Evolutionary conservation across 2,888 invertebrate species (phyloP).

Genomic region (Eubasilissa splendida): DNA sequence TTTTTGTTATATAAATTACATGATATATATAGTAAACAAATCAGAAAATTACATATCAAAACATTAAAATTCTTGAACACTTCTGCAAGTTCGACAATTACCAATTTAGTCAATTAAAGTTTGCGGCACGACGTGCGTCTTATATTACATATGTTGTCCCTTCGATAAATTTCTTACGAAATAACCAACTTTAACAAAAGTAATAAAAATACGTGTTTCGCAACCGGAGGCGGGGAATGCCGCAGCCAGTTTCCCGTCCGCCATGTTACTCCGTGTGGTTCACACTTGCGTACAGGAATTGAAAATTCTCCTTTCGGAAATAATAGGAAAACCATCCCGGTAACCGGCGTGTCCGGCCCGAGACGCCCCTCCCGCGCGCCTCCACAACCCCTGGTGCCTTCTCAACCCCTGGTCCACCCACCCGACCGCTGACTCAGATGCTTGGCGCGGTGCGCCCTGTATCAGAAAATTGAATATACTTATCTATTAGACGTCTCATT

Average conservation of each 20-base stretch:
- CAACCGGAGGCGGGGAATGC: neutral
- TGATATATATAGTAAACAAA: too few relatives aligned
- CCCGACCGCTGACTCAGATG: neutral
- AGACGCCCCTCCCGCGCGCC: slow-evolving; percentile 2
- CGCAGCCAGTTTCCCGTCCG: slow-evolving; percentile 1
- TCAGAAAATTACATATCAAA: too few relatives aligned
- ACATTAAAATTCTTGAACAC: too few relatives aligned
- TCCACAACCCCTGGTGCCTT: neutral
- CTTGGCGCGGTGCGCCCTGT: too few relatives aligned
- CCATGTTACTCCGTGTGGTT: neutral
- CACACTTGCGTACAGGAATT: slow-evolving; percentile 49
- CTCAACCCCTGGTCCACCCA: neutral
- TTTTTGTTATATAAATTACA: too few relatives aligned
- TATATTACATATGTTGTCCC: too few relatives aligned
- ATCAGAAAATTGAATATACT: too few relatives aligned
- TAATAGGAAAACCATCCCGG: slow-evolving; percentile 47
- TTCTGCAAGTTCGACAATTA: too few relatives aligned
- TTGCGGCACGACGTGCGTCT: too few relatives aligned
- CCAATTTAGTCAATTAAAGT: too few relatives aligned
- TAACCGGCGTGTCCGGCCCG: slow-evolving; percentile 36
- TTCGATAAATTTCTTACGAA: slow-evolving; percentile 11
- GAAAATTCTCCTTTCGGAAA: slow-evolving; percentile 52
- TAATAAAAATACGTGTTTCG: neutral
- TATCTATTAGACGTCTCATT: too few relatives aligned
- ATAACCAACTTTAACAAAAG: neutral